phyloP scores from a whole-genome alignment of 2,888 invertebrate species.

The Macrophya alboannulata region DNA sequence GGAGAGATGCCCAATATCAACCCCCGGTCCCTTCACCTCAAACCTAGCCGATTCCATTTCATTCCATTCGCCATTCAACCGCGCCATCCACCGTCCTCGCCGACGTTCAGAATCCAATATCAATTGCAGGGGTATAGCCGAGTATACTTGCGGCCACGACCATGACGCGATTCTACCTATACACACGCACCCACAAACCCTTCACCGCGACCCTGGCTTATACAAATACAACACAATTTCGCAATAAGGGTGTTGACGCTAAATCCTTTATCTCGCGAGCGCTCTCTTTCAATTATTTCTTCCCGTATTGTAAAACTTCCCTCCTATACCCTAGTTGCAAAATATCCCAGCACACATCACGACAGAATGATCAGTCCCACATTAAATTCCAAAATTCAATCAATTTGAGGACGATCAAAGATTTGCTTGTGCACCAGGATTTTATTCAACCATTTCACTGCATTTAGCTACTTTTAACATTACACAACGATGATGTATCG shows the following conservation, averaged over 20 bases:
- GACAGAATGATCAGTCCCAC: background rate
- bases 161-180: constrained; percentile 34
- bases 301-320: background rate
- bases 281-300: constrained; percentile 41
- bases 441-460: too few species aligned
- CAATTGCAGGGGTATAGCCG: constrained; percentile 56
- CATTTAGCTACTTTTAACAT: background rate
- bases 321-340: background rate
- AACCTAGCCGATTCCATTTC: constrained; percentile 55
- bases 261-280: constrained; percentile 35
- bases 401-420: background rate
- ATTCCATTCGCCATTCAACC: constrained; percentile 56
- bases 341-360: background rate
- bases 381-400: background rate
- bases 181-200: background rate
- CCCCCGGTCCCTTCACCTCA: constrained; percentile 65
- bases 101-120: constrained; percentile 63
- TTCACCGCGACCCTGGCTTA: constrained; percentile 32
- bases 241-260: constrained; percentile 55
- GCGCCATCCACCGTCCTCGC: constrained; percentile 68
- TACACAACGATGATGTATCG: too few species aligned
- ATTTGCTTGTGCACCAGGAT: too few species aligned
- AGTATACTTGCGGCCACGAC: constrained; percentile 52
- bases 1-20: constrained; percentile 77
- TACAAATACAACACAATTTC: constrained; percentile 52